phyloP scores from a whole-genome alignment of 2,113 vertebrate genomes.

The Pardalotus punctatus region DNA sequence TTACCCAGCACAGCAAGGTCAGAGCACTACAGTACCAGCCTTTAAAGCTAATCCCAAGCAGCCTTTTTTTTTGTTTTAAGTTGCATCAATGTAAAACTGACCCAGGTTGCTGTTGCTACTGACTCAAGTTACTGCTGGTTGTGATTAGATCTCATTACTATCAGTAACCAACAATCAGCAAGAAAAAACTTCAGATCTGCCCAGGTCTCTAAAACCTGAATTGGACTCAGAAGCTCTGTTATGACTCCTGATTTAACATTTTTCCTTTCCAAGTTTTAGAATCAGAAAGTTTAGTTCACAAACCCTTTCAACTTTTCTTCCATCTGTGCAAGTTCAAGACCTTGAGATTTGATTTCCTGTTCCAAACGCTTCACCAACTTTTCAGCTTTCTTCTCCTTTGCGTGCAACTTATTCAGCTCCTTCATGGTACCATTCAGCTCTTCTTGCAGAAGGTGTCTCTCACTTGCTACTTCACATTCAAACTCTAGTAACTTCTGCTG shows the following conservation, averaged over 20 bases:
- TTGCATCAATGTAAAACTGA: background rate
- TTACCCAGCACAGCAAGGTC: background rate
- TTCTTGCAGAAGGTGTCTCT: constrained; percentile 73
- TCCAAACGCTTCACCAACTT: constrained; percentile 62
- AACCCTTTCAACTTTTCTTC: constrained; percentile 78
- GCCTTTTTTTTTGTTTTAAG: background rate
- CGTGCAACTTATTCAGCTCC: constrained; percentile 82
- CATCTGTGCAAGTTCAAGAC: constrained; percentile 48
- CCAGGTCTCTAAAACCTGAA: background rate
- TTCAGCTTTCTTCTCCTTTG: constrained; percentile 74
- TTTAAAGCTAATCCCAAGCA: background rate
- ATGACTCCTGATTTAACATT: background rate
- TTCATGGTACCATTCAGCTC: constrained; percentile 83
- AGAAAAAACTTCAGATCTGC: background rate
- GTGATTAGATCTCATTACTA: background rate
- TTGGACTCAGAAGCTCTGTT: background rate
- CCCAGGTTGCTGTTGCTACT: background rate
- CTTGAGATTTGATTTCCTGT: constrained; percentile 53
- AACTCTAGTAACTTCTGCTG: constrained; percentile 73
- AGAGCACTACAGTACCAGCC: background rate
- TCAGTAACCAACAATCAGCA: background rate
- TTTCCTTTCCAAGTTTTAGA: background rate
- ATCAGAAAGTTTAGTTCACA: constrained; percentile 3
- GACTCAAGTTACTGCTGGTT: background rate
- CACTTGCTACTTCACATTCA: constrained; percentile 75